These are phyloP conservation scores for Cryptocephalus primarius DNA, from an alignment of 2,888 invertebrate species.

Conservation along the genomic window DNA sequence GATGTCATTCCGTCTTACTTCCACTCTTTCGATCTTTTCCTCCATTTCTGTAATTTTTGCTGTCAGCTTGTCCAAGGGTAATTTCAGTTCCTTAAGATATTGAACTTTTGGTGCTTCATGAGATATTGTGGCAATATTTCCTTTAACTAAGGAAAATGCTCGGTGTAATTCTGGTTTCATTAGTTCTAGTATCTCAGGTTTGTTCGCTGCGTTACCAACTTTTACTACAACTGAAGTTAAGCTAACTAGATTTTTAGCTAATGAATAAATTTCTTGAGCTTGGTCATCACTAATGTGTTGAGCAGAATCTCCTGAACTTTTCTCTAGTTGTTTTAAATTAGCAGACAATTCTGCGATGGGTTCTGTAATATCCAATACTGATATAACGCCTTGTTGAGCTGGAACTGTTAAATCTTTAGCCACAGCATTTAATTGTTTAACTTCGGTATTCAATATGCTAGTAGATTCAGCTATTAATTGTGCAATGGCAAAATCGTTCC, in stretches of 20 bases:
- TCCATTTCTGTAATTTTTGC: neutral
- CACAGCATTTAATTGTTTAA: constrained; percentile 1
- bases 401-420: neutral
- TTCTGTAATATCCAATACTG: too few species aligned
- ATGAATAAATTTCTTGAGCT: constrained; percentile 6
- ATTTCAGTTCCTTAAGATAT: neutral
- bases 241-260: constrained; percentile 8
- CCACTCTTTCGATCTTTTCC: neutral
- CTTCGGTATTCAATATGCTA: constrained; percentile 2
- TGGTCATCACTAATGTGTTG: constrained; percentile 2
- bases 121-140: neutral
- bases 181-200: constrained; percentile 6
- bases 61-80: neutral
- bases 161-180: constrained; percentile 6
- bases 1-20: neutral
- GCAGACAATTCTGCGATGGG: too few species aligned
- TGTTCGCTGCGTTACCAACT: constrained; percentile 5
- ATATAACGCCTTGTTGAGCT: too few species aligned
- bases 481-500: constrained; percentile 3
- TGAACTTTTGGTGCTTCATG: neutral
- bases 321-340: constrained; percentile 3
- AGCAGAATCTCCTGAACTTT: neutral
- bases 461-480: constrained; percentile 5
- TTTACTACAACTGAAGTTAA: constrained; percentile 7
- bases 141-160: neutral